Conservation (phyloP, 2,113 vertebrate genomes). For the Calidris pugnax region DNA sequence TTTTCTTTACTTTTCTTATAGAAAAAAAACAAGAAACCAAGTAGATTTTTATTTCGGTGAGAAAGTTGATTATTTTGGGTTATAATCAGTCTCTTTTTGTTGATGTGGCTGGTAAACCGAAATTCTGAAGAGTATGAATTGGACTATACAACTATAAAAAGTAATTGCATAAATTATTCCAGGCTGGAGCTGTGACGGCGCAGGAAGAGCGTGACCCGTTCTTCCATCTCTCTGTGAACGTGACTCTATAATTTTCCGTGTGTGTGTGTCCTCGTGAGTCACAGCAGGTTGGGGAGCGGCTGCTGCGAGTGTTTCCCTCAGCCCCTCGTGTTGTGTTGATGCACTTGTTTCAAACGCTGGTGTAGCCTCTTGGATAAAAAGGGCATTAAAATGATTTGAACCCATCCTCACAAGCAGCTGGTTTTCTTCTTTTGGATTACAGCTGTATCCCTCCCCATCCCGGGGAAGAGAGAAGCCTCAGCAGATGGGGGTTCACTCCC, state of each 20-base stretch:
- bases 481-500: not conserved
- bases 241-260: not conserved
- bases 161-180: not conserved
- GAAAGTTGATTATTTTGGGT: not conserved
- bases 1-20: constrained; percentile 55
- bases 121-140: not conserved
- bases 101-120: constrained; percentile 1
- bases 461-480: not conserved
- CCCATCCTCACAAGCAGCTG: not conserved
- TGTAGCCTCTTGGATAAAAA: constrained; percentile 13
- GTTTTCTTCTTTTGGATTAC: not conserved
- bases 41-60: not conserved
- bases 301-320: not conserved
- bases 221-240: not conserved
- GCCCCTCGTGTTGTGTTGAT: not conserved
- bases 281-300: not conserved
- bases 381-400: not conserved
- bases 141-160: not conserved
- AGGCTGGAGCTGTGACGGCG: not conserved
- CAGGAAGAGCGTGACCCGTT: not conserved
- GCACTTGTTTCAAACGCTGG: not conserved
- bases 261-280: not conserved
- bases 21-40: not conserved
- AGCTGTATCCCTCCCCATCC: not conserved
- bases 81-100: not conserved